Conservation (phyloP, 2,888 invertebrate genomes). For the Thereva nobilitata region DNA sequence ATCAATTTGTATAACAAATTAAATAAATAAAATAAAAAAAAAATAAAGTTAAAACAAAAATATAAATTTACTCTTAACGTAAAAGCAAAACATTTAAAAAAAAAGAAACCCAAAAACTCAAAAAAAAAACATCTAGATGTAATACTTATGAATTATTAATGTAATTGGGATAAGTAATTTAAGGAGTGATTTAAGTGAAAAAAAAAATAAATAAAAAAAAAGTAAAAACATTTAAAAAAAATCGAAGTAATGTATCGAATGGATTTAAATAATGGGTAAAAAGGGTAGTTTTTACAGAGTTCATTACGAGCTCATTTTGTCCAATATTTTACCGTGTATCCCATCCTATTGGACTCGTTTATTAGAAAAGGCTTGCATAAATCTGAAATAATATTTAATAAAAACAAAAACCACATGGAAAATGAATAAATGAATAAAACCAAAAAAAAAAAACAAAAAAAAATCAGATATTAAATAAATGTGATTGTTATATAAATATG, state of each 20-base stretch:
- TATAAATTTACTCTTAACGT: no score
- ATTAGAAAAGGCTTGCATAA: constrained; percentile 13
- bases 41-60: constrained; percentile 16
- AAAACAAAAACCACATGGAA: no score
- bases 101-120: background rate
- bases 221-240: background rate
- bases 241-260: no score
- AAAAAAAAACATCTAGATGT: constrained; percentile 30
- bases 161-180: constrained; percentile 21
- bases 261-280: no score
- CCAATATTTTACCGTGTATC: constrained; percentile 27
- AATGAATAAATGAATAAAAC: no score
- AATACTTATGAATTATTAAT: constrained; percentile 28
- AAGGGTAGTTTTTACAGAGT: no score
- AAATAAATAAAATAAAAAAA: constrained; percentile 11
- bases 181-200: constrained; percentile 3
- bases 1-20: constrained; percentile 23
- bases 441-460: no score
- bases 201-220: constrained; percentile 1
- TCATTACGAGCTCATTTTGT: constrained; percentile 14
- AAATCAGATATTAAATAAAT: constrained; percentile 36
- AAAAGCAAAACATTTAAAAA: no score
- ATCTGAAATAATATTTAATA: constrained; percentile 9
- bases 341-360: constrained; percentile 17
- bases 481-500: constrained; percentile 42